These are phyloP conservation scores for Megalurothrips usitatus DNA, from an alignment of 2,888 invertebrate genomes.

Conservation along the genomic window DNA sequence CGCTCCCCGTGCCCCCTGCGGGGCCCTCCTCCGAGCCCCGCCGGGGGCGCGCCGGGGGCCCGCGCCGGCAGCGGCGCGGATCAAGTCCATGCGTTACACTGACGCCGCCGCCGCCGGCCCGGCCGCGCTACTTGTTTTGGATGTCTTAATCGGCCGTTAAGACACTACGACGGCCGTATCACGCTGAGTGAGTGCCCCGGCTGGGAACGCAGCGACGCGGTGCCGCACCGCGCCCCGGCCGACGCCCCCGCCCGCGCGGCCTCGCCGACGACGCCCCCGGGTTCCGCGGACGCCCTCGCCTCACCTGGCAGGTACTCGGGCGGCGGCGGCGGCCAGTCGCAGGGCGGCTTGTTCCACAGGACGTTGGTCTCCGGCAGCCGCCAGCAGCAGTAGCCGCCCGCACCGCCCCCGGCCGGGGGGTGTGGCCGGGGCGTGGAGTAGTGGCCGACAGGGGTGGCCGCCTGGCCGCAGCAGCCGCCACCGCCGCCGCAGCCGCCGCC, in stretches of 20 bases:
- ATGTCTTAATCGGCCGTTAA: not conserved
- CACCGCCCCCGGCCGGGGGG: constrained; percentile 38
- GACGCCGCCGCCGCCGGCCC: too few relatives aligned
- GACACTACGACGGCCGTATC: too few relatives aligned
- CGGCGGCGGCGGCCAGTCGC: not conserved
- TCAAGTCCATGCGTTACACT: constrained; percentile 36
- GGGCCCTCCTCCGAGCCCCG: not conserved
- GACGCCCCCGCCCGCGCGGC: too few relatives aligned
- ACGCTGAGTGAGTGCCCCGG: too few relatives aligned
- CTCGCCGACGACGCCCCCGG: not conserved
- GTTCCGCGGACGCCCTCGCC: not conserved
- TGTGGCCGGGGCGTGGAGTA: not conserved
- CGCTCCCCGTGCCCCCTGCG: not conserved
- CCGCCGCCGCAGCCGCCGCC: not conserved
- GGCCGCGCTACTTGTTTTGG: not conserved
- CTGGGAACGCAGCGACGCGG: too few relatives aligned
- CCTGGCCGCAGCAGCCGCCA: not conserved
- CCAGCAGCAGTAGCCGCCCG: not conserved
- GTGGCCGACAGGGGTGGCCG: not conserved
- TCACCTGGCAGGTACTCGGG: not conserved
- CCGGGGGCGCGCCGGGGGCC: not conserved
- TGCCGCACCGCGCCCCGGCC: too few relatives aligned
- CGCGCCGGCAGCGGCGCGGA: constrained; percentile 17
- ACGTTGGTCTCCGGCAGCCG: constrained; percentile 15
- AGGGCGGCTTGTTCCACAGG: constrained; percentile 3